Evolutionary conservation across 2,888 invertebrate species (phyloP), one percentile per base, ranked within the genome.

Genomic region (Ormyrus labotus): DNA sequence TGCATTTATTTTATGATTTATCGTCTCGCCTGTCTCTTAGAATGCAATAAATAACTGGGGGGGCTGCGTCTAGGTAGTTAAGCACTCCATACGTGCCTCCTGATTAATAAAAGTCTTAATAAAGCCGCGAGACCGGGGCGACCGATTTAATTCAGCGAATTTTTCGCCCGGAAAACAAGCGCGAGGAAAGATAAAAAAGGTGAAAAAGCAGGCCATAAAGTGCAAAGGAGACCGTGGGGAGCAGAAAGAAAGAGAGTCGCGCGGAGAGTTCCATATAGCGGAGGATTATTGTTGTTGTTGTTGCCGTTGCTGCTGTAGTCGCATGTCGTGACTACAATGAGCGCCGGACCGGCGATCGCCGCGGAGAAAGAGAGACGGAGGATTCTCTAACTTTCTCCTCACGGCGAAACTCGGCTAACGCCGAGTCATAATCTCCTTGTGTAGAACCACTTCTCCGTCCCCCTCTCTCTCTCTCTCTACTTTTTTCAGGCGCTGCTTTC

Each of bases 331-430:
- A 87, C 86, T 86, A 87, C 86, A 87, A 87, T 87, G 34, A 34
- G 85, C 84, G 47, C 78, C 80, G 80, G 83, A 63, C 82, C 82
- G 67, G 81, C 82, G 81, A 81, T 83, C 82, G 83, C 81, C 82
- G 85, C 85, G 86, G 84, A 86, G 86, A 87, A 87, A 85, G 86
- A n/a, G 34, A 63, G 84, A 86, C 34, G 34, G 87, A 87, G 86
- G 87, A 86, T 86, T 85, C 34, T 48, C 82, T 85, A 88, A 88
- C 88, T 88, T 88, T 88, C 88, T 88, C 88, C 86, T 85, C 80
- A 63, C 78, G 82, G 74, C 85, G 87, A 88, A 88, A 88, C 88
- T 88, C 87, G 87, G 84, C 87, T 88, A 87, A 86, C 84, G 83
- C 80, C 86, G 84, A 88, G 87, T 87, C 88, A 86, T 88, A 87